Base-by-base conservation (phyloP, 2,797 vertebrate species). In the Sebastes cheni region DNA sequence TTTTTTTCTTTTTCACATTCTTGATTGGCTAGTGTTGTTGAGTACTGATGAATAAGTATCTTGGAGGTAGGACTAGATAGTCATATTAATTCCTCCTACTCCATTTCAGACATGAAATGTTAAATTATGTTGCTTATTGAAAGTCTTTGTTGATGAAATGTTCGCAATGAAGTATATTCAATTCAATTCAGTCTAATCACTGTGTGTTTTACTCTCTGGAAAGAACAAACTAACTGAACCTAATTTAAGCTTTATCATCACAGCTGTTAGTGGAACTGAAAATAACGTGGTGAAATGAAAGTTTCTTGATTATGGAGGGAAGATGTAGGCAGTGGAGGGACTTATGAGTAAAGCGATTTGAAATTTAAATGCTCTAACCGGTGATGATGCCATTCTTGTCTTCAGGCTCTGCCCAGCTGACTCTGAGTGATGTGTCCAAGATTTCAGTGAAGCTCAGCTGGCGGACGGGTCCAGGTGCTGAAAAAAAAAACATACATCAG, bases 371-470 rank as follows among this genome's bases (percentile, higher is more conserved):
- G 20, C 59, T 72, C 95, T 94, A 60, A 97, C 98, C 98, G 75
- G 94, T 97, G 89, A 99, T 93, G 83, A 99, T 93, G 89, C 98
- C 98, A 0, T 99, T 99, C 92, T 95, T 97, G 93, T 99, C 97
- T 70, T 95, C 90, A 58, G 98, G 98, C 86, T 98, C 97, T 83
- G 96, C 93, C 98, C 98, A 99, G 97, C 97, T 98, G 94, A 99
- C 97, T 92, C 96, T 96, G 81, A 99, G 95, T 0, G 98, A 99
- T 0, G 96, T 99, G 94, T 99, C 98, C 93, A 99, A 92, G 91
- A 99, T 98, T 93, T 98, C 97, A 0, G 97, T 97, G 95, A 99
- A 99, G 80, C 97, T 98, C 94, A 99, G 94, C 70, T 95, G 97
- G 23, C 96, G 96, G 82, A 99, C 97, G 0, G 96, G 95, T 88